These are phyloP conservation scores for Protaetia brevitarsis DNA, from an alignment of 1,140 invertebrate genomes.

Conservation along the genomic window DNA sequence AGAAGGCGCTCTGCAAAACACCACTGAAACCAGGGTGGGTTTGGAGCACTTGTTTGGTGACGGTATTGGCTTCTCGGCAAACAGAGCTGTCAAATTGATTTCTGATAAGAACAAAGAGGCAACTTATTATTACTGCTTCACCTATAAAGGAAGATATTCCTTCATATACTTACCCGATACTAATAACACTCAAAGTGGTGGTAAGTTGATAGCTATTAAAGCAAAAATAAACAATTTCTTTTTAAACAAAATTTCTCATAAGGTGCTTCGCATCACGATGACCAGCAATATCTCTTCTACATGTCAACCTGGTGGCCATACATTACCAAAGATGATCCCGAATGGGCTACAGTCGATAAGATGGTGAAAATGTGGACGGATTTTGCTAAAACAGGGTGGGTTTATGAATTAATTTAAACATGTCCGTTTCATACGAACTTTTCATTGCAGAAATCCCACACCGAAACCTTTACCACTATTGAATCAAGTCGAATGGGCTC, in stretches of 20 bases:
- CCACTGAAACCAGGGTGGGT: too few species aligned
- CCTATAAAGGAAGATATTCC: slow-evolving; percentile 55
- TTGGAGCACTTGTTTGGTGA: too few species aligned
- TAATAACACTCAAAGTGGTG: slow-evolving; percentile 38
- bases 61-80: slow-evolving; percentile 53
- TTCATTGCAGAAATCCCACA: slow-evolving; percentile 46
- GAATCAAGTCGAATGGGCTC: slow-evolving; percentile 54
- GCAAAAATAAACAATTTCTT: too few species aligned
- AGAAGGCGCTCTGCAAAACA: too few species aligned
- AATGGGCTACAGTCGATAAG: slow-evolving; percentile 51
- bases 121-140: slow-evolving; percentile 57
- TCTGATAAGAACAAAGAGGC: slow-evolving; percentile 48
- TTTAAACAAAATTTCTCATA: slow-evolving; percentile 41
- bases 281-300: slow-evolving; percentile 61
- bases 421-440: too few species aligned
- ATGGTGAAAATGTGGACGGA: slow-evolving; percentile 53
- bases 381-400: slow-evolving; percentile 55
- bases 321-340: slow-evolving; percentile 52
- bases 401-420: too few species aligned
- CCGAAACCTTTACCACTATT: slow-evolving; percentile 40
- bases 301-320: slow-evolving; percentile 50
- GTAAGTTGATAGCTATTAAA: too few species aligned
- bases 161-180: slow-evolving; percentile 51
- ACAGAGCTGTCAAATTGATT: slow-evolving; percentile 52
- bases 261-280: slow-evolving; percentile 62